Evolutionary conservation across 2,113 vertebrate species (phyloP).

Genomic region (Megaceryle maxima): DNA sequence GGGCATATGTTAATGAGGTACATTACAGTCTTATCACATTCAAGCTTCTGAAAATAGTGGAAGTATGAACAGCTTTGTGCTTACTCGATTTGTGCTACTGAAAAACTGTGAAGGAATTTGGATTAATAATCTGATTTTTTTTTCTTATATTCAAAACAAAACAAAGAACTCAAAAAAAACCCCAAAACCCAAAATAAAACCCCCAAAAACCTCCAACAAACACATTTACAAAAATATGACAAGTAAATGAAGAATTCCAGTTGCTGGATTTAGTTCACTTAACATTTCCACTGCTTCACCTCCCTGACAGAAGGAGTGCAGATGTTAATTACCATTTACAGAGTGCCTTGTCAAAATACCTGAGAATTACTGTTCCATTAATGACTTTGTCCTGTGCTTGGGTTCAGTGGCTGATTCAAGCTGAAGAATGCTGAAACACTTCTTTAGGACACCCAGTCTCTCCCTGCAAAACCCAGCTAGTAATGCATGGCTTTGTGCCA

Average conservation of each 20-base stretch:
- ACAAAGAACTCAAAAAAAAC: neutral
- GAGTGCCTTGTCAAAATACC: conserved; percentile 23
- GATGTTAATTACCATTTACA: conserved; percentile 45
- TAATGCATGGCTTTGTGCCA: neutral
- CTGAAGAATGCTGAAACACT: neutral
- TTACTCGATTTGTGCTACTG: neutral
- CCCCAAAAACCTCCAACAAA: neutral
- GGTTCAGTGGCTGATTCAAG: neutral
- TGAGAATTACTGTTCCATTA: conserved; percentile 1
- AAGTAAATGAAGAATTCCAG: neutral
- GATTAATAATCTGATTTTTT: neutral
- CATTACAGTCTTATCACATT: neutral
- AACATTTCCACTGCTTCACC: conserved; percentile 10
- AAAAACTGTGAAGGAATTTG: neutral
- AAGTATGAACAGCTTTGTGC: neutral
- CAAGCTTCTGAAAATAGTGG: neutral
- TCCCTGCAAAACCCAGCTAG: neutral
- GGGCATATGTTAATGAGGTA: neutral
- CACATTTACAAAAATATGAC: neutral
- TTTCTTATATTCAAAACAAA: neutral
- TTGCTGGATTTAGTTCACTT: neutral
- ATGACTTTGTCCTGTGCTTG: neutral
- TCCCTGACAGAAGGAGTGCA: neutral
- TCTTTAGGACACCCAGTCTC: neutral
- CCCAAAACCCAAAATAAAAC: too few relatives aligned